Conservation (phyloP, 2,888 invertebrate genomes). For the Oxycera nigricornis region DNA sequence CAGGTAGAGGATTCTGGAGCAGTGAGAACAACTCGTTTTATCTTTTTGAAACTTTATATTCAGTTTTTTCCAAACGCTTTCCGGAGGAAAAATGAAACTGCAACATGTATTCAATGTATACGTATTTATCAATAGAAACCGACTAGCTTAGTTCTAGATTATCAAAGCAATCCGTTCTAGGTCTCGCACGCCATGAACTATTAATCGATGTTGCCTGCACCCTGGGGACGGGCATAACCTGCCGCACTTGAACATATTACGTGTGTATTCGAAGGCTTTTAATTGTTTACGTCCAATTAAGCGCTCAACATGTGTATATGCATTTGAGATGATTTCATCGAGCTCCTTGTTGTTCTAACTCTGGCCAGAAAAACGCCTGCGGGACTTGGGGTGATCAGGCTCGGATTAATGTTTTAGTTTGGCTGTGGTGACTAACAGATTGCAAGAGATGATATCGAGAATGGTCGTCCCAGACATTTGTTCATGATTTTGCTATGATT, state of each 20-base stretch:
- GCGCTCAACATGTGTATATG: constrained; percentile 16
- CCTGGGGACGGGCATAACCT: background rate
- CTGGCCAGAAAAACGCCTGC: background rate
- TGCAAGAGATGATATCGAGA: background rate
- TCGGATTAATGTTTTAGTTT: background rate
- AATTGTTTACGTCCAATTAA: constrained; percentile 20
- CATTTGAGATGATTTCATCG: constrained; percentile 13
- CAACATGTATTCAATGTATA: no score
- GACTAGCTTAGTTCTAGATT: no score
- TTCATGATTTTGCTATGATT: constrained; percentile 3
- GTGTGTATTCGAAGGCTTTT: background rate
- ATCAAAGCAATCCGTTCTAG: no score
- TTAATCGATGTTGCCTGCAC: constrained; percentile 6
- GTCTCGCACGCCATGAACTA: background rate
- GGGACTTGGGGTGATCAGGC: constrained; percentile 1
- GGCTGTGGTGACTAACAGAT: background rate
- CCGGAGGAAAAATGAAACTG: no score
- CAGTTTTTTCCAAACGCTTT: no score
- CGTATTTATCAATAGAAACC: no score
- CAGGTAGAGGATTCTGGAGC: background rate
- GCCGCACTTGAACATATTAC: background rate
- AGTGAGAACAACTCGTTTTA: no score
- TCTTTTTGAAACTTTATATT: no score
- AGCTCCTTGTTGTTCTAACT: background rate
- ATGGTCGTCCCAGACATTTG: constrained; percentile 1